Evolutionary conservation across 2,888 invertebrate genomes (phyloP).

Genomic region (Phragmatobia fuliginosa): DNA sequence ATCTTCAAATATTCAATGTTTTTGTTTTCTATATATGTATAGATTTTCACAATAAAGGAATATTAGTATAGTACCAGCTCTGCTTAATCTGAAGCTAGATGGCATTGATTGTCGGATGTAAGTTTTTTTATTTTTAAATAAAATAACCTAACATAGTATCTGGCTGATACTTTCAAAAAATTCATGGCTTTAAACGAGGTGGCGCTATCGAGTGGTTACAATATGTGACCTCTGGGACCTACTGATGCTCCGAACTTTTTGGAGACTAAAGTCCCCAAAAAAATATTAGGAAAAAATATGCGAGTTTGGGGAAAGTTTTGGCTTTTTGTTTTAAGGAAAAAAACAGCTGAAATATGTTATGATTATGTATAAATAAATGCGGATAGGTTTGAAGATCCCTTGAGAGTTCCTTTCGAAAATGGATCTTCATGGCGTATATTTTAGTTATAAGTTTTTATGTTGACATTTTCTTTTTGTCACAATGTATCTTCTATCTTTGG

Average conservation of each 20-base stretch:
- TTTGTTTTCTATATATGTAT: no score
- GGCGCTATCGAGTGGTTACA: slow-evolving; percentile 55
- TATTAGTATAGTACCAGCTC: no score
- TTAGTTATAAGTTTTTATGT: slow-evolving; percentile 34
- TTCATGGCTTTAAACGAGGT: slow-evolving; percentile 52
- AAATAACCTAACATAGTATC: slow-evolving; percentile 4
- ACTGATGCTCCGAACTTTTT: slow-evolving; percentile 52
- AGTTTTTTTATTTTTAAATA: neutral
- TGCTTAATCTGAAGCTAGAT: no score
- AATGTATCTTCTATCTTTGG: slow-evolving; percentile 10
- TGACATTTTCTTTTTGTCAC: slow-evolving; percentile 28
- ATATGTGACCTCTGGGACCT: slow-evolving; percentile 58
- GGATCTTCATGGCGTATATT: slow-evolving; percentile 38
- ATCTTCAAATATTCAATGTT: no score
- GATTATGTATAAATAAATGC: slow-evolving; percentile 50
- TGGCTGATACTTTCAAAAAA: slow-evolving; percentile 22
- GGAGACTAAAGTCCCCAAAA: slow-evolving; percentile 47
- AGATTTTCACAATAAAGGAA: no score
- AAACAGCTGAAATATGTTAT: slow-evolving; percentile 47
- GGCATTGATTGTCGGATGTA: no score
- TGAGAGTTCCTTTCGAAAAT: slow-evolving; percentile 36
- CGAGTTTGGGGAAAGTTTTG: slow-evolving; percentile 48
- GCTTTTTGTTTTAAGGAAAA: slow-evolving; percentile 42
- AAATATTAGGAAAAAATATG: slow-evolving; percentile 54
- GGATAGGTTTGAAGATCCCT: slow-evolving; percentile 45